These are phyloP conservation scores for Taphrorychus bicolor DNA, from an alignment of 2,888 invertebrate species.

Conservation along the genomic window DNA sequence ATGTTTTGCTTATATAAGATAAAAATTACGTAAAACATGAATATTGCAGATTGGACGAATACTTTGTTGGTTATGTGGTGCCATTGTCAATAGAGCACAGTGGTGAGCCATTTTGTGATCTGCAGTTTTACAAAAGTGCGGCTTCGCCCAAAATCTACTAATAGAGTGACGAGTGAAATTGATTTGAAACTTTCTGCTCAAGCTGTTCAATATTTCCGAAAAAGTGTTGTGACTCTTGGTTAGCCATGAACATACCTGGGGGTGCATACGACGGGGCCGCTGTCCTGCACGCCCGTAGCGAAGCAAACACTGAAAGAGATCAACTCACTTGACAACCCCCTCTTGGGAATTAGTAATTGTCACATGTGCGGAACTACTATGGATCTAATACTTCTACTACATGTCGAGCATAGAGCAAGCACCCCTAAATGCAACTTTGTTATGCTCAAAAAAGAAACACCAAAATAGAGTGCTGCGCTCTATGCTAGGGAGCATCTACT, in stretches of 20 bases:
- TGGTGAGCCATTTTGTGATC: too few relatives aligned
- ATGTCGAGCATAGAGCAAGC: constrained; percentile 1
- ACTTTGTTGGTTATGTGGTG: too few relatives aligned
- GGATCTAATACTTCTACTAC: constrained; percentile 26
- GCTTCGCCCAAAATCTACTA: too few relatives aligned
- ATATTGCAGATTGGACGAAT: too few relatives aligned
- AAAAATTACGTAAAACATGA: too few relatives aligned
- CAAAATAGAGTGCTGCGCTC: not conserved
- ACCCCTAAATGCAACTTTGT: too few relatives aligned
- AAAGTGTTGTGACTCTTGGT: constrained; percentile 11
- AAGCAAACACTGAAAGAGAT: constrained; percentile 61
- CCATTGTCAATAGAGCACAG: too few relatives aligned
- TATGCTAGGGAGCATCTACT: constrained; percentile 14
- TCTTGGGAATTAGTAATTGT: constrained; percentile 34
- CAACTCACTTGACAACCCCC: constrained; percentile 59
- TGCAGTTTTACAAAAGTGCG: too few relatives aligned
- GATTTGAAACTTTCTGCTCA: not conserved
- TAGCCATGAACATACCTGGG: constrained; percentile 61
- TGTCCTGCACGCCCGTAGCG: constrained; percentile 62
- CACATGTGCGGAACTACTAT: constrained; percentile 38
- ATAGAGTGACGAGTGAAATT: not conserved
- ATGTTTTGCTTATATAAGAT: too few relatives aligned
- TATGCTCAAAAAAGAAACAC: too few relatives aligned
- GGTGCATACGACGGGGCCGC: constrained; percentile 59
- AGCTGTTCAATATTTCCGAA: constrained; percentile 17